These are phyloP conservation scores for Calliopum simillimum DNA, from an alignment of 2,888 invertebrate genomes.

Conservation along the genomic window DNA sequence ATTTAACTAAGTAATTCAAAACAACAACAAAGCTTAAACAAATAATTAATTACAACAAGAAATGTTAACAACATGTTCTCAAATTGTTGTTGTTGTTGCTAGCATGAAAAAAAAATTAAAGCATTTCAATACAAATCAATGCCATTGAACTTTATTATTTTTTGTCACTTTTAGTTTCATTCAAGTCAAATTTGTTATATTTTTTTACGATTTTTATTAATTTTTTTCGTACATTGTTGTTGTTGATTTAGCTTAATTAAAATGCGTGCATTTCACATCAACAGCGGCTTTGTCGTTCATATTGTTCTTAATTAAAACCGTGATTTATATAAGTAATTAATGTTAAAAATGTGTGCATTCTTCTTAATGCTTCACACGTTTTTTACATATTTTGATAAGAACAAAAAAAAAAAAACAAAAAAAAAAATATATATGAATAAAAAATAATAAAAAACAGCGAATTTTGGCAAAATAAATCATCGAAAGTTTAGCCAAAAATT, in stretches of 20 bases:
- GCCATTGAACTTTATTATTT: conserved; percentile 40
- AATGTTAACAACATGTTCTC: conserved; percentile 4
- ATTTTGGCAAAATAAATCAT: conserved; percentile 15
- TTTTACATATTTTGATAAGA: too few relatives aligned
- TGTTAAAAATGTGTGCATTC: conserved; percentile 3
- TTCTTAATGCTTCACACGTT: conserved; percentile 25
- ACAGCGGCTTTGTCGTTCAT: too few relatives aligned
- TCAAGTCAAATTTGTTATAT: background rate
- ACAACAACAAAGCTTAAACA: background rate
- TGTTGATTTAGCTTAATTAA: background rate
- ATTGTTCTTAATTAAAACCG: too few relatives aligned
- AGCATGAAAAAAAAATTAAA: background rate
- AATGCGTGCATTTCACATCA: too few relatives aligned
- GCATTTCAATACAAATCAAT: background rate
- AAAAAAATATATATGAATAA: too few relatives aligned
- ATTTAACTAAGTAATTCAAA: too few relatives aligned
- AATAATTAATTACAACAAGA: background rate
- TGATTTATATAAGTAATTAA: background rate
- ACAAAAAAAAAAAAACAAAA: conserved; percentile 18
- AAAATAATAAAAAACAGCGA: conserved; percentile 10
- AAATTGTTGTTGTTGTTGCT: conserved; percentile 4
- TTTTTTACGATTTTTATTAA: conserved; percentile 43
- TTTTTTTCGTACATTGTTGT: conserved; percentile 34
- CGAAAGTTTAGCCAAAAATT: background rate
- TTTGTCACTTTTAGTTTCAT: conserved; percentile 42